phyloP scores from a whole-genome alignment of 2,888 invertebrate species.

The Drosophila rellima region DNA sequence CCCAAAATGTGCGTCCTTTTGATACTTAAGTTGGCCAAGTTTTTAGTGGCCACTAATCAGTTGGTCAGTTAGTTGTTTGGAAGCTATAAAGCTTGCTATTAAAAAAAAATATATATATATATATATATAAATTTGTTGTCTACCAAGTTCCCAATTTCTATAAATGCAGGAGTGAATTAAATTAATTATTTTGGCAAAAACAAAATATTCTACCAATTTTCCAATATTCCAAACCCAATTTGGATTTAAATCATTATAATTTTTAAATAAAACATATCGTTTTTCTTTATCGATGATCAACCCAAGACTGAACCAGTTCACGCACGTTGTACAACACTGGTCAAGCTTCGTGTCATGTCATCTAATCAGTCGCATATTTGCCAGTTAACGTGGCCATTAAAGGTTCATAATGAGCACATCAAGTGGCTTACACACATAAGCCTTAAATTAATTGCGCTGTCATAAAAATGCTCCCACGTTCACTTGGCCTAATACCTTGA shows the following conservation, averaged over 20 bases:
- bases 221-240: no score
- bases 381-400: conserved; percentile 76
- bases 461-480: conserved; percentile 79
- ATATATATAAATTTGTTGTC: no score
- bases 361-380: conserved; percentile 80
- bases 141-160: no score
- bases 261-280: background rate
- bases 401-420: conserved; percentile 76
- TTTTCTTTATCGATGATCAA: background rate
- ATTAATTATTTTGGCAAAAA: no score
- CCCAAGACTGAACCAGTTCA: background rate
- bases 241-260: no score
- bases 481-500: background rate
- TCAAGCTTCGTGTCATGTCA: conserved; percentile 12
- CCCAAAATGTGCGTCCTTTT: conserved; percentile 23
- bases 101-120: no score
- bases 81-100: conserved; percentile 20
- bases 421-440: conserved; percentile 81
- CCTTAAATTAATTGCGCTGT: conserved; percentile 79
- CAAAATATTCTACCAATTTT: no score
- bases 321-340: conserved; percentile 12
- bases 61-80: conserved; percentile 42
- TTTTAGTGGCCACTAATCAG: conserved; percentile 61
- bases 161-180: no score
- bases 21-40: conserved; percentile 38